These are phyloP conservation scores for Dromius quadrimaculatus DNA, from an alignment of 2,888 invertebrate species.

Conservation along the genomic window DNA sequence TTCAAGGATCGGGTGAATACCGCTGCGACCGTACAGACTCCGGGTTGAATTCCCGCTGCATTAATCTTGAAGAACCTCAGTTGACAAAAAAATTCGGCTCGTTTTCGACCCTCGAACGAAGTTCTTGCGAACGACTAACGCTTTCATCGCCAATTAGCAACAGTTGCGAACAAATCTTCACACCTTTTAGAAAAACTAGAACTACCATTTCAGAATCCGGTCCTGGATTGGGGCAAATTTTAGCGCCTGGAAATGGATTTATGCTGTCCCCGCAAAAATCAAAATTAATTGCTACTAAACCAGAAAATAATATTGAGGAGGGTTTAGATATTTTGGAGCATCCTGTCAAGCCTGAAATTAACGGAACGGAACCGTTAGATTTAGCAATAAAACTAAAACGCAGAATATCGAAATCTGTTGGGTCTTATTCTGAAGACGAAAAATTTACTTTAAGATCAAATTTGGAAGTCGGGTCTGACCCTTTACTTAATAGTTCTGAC, in stretches of 20 bases:
- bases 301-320: slow-evolving; percentile 60
- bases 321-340: slow-evolving; percentile 63
- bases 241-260: slow-evolving; percentile 61
- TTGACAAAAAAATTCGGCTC: slow-evolving; percentile 44
- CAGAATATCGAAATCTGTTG: slow-evolving; percentile 61
- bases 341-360: slow-evolving; percentile 52
- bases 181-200: slow-evolving; percentile 24
- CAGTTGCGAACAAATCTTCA: slow-evolving; percentile 46
- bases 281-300: slow-evolving; percentile 5
- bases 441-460: slow-evolving; percentile 54
- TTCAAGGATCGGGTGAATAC: slow-evolving; percentile 56
- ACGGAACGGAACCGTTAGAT: slow-evolving; percentile 48
- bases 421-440: slow-evolving; percentile 60
- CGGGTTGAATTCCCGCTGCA: slow-evolving; percentile 12
- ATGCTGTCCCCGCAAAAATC: slow-evolving; percentile 35
- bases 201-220: slow-evolving; percentile 54
- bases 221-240: slow-evolving; percentile 62
- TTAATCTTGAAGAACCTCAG: slow-evolving; percentile 10
- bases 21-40: slow-evolving; percentile 40
- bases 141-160: slow-evolving; percentile 34
- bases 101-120: slow-evolving; percentile 42
- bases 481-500: slow-evolving; percentile 56
- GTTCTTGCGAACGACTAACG: slow-evolving; percentile 21
- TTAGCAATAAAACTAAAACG: slow-evolving; percentile 53
- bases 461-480: slow-evolving; percentile 60